A percentile compares a stretch with the other conserved stretches of the same genome.
phyloP scores from a whole-genome alignment of 2,888 invertebrate species.

The Hyalella azteca region DNA sequence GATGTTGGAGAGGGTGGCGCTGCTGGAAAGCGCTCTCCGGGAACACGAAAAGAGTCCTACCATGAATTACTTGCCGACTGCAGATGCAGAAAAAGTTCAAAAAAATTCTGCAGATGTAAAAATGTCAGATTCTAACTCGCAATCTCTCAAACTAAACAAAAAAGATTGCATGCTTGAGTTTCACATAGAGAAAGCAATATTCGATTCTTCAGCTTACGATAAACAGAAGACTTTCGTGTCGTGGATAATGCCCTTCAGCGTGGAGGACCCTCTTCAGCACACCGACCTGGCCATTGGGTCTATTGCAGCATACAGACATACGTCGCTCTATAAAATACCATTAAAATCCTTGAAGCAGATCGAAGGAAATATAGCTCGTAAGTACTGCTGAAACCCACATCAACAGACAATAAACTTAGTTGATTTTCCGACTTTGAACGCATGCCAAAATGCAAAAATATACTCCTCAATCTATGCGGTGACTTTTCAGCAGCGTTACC shows the following conservation, averaged over 20 bases:
- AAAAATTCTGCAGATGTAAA: neutral
- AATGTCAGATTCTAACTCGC: neutral
- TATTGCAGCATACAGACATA: constrained; percentile 47
- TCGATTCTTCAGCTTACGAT: constrained; percentile 40
- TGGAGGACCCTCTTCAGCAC: constrained; percentile 55
- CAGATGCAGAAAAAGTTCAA: neutral
- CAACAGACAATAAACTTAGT: too few relatives aligned
- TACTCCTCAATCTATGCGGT: too few relatives aligned
- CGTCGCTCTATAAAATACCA: constrained; percentile 53
- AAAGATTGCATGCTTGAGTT: constrained; percentile 54
- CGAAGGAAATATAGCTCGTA: neutral
- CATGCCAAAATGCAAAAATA: too few relatives aligned
- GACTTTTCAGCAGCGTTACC: too few relatives aligned
- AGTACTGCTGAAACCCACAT: too few relatives aligned
- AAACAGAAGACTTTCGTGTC: constrained; percentile 53
- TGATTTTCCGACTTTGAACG: too few relatives aligned
- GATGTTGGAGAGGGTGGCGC: neutral
- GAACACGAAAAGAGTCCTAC: neutral
- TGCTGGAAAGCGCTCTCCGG: neutral
- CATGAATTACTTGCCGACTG: neutral
- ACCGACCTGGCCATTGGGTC: constrained; percentile 52
- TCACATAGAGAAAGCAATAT: constrained; percentile 45
- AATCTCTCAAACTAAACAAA: constrained; percentile 46
- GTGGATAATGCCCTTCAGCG: constrained; percentile 53
- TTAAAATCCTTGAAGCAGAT: constrained; percentile 39